Conservation (phyloP, 2,113 vertebrate genomes). For the Diphyllodes magnificus region DNA sequence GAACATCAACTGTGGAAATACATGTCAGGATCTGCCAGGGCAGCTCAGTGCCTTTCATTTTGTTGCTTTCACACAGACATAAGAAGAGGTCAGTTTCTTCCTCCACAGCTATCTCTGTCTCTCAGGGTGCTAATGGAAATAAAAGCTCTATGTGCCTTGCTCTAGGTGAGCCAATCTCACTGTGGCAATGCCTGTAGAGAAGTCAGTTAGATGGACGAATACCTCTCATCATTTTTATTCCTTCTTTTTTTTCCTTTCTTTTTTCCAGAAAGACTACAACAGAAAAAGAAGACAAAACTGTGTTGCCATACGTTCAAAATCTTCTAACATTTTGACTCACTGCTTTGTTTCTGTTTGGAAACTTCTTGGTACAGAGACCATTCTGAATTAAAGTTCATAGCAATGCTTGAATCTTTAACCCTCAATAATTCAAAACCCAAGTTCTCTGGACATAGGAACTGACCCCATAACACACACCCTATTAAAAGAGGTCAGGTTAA, state of each 20-base stretch:
- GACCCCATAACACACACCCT: rapidly evolving
- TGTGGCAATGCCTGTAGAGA: neutral
- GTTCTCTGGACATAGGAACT: neutral
- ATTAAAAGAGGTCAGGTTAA: neutral
- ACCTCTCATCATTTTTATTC: neutral
- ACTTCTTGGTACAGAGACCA: neutral
- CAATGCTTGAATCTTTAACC: neutral
- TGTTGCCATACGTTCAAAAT: neutral
- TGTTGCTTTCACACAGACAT: neutral
- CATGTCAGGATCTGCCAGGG: neutral
- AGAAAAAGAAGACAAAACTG: neutral
- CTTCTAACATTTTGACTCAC: neutral
- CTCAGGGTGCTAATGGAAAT: neutral
- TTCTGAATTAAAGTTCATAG: neutral
- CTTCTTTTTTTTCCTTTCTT: neutral
- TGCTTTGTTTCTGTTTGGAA: neutral
- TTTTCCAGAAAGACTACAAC: rapidly evolving
- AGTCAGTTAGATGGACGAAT: neutral
- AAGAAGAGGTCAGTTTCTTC: neutral
- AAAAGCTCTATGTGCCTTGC: neutral
- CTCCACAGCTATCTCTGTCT: neutral
- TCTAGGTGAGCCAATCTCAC: neutral
- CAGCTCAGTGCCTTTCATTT: neutral
- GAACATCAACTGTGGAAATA: neutral
- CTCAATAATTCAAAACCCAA: neutral